phyloP scores from a whole-genome alignment of 2,113 vertebrate species.

The Callipepla squamata region DNA sequence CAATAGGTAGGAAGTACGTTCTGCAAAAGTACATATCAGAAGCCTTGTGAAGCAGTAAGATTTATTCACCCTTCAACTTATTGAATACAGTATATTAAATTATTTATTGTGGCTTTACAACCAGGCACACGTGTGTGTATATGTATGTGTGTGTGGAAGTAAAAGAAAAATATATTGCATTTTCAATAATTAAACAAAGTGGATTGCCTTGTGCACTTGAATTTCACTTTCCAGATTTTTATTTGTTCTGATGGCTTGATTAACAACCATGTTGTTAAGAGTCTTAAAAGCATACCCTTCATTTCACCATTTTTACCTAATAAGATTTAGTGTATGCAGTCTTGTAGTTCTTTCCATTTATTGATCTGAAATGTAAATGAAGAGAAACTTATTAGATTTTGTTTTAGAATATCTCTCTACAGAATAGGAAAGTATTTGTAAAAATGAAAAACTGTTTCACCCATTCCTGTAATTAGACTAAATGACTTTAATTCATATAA shows the following conservation, averaged over 20 bases:
- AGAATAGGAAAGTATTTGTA: background rate
- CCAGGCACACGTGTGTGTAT: background rate
- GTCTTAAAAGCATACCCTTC: background rate
- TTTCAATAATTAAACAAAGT: constrained; percentile 1
- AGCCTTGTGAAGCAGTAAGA: background rate
- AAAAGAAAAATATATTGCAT: background rate
- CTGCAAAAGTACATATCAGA: background rate
- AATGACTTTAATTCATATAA: background rate
- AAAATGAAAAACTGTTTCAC: background rate
- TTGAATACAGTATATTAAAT: background rate
- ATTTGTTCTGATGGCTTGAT: constrained; percentile 2
- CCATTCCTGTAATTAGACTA: background rate
- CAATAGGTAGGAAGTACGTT: background rate
- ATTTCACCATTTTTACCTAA: constrained; percentile 4
- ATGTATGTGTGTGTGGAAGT: too few species aligned
- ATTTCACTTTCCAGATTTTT: background rate
- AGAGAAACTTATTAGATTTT: background rate
- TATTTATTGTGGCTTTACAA: background rate
- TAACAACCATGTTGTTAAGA: background rate
- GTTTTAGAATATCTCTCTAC: background rate
- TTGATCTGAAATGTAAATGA: constrained; percentile 69
- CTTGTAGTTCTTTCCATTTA: constrained; percentile 76
- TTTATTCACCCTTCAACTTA: background rate
- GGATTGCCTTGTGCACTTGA: background rate
- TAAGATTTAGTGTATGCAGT: constrained; percentile 46